A percentile compares a stretch with the other conserved stretches of the same genome.
Evolutionary conservation across 2,113 vertebrate species (phyloP).

Genomic region (Hemiscyllium ocellatum): DNA sequence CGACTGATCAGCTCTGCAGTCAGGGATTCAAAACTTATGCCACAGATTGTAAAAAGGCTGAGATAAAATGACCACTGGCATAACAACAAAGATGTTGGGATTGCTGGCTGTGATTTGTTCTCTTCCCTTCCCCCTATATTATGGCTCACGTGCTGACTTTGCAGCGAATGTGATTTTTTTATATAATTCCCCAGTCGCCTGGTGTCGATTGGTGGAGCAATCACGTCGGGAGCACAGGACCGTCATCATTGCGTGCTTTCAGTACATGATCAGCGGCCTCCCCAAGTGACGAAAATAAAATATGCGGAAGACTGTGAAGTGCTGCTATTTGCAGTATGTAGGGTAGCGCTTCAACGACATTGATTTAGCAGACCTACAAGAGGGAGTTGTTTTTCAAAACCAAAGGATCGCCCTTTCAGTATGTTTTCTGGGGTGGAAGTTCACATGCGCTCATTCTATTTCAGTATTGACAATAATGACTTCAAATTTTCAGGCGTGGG

Average conservation of each 20-base stretch:
- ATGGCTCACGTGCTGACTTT: slow-evolving; percentile 24
- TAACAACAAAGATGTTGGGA: slow-evolving; percentile 18
- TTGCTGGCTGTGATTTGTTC: slow-evolving; percentile 8
- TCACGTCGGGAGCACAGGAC: neutral
- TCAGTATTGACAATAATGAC: neutral
- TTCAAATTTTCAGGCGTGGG: neutral
- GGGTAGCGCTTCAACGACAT: slow-evolving; percentile 7
- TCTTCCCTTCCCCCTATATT: slow-evolving; percentile 16
- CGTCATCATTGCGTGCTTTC: slow-evolving; percentile 33
- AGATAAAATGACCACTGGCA: neutral
- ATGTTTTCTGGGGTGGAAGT: neutral
- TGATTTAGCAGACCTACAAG: slow-evolving; percentile 1
- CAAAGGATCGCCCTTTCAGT: slow-evolving; percentile 16
- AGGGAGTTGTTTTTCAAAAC: slow-evolving; percentile 33
- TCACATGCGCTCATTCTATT: neutral
- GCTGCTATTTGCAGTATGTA: slow-evolving; percentile 37
- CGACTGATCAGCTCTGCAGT: neutral
- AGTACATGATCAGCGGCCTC: slow-evolving; percentile 28
- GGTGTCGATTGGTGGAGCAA: slow-evolving; percentile 22
- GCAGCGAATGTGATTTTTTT: neutral
- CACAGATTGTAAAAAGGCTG: neutral
- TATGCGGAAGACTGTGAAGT: slow-evolving; percentile 32
- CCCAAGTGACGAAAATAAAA: slow-evolving; percentile 36
- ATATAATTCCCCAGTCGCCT: neutral
- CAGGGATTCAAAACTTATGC: neutral